phyloP scores from a whole-genome alignment of 1,140 invertebrate genomes.

The Procambarus clarkii region DNA sequence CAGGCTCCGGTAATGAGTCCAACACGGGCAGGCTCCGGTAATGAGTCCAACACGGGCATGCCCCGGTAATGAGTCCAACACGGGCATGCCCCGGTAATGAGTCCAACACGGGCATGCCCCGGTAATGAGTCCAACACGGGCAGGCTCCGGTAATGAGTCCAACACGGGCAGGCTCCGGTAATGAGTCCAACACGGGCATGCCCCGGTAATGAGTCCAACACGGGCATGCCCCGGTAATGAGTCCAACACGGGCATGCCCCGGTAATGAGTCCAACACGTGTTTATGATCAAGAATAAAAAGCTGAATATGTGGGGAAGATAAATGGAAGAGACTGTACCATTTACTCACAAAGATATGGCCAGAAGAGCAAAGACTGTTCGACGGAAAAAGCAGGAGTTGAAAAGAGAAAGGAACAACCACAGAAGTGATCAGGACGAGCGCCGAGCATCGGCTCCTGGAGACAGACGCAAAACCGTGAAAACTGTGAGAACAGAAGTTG shows the following conservation, averaged over 20 bases:
- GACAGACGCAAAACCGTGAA: background rate
- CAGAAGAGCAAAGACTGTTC: background rate
- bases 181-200: too few relatives aligned
- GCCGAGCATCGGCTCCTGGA: too few relatives aligned
- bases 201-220: background rate
- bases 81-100: background rate
- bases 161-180: background rate
- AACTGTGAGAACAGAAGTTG: too few relatives aligned
- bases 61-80: background rate
- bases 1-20: background rate
- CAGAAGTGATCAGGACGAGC: background rate
- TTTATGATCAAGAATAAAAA: too few relatives aligned
- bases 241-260: too few relatives aligned
- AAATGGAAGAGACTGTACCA: too few relatives aligned
- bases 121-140: too few relatives aligned
- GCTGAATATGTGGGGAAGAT: too few relatives aligned
- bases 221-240: background rate
- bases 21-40: background rate
- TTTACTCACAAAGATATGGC: background rate
- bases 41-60: too few relatives aligned
- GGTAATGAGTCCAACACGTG: background rate
- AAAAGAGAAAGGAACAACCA: background rate
- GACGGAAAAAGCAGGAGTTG: background rate
- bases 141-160: background rate
- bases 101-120: too few relatives aligned